Conservation (phyloP, 2,113 vertebrate species). For the Peromyscus polionotus region DNA sequence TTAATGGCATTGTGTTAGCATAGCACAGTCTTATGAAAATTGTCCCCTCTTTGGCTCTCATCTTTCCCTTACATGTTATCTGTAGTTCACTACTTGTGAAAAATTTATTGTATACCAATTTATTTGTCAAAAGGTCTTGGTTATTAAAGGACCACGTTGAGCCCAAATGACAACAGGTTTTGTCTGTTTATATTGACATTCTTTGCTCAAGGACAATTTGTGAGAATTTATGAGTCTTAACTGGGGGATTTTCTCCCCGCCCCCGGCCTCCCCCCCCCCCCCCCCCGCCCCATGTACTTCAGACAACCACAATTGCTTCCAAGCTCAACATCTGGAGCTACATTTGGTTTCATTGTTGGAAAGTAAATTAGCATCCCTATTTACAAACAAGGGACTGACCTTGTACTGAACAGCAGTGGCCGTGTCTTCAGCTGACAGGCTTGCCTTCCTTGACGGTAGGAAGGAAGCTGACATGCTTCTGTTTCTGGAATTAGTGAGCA, state of each 20-base stretch:
- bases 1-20: not conserved
- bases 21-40: not conserved
- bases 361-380: constrained; percentile 56
- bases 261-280: no score
- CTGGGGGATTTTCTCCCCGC: not conserved
- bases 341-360: constrained; percentile 64
- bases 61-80: not conserved
- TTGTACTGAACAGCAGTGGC: not conserved
- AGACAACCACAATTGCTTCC: constrained; percentile 38
- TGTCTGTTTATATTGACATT: not conserved
- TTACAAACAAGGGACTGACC: constrained; percentile 46
- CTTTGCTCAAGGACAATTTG: constrained; percentile 11
- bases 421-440: constrained; percentile 34
- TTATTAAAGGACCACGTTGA: not conserved
- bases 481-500: constrained; percentile 57
- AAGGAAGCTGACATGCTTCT: not conserved
- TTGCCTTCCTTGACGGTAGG: constrained; percentile 42
- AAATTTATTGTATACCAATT: not conserved
- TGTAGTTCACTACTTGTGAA: not conserved
- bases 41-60: no score
- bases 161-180: constrained; percentile 30
- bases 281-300: not conserved
- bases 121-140: not conserved
- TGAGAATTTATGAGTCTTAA: constrained; percentile 60
- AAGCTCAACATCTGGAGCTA: constrained; percentile 74